Base-by-base conservation (phyloP, 2,888 invertebrate species). In the Pelosia muscerda region DNA sequence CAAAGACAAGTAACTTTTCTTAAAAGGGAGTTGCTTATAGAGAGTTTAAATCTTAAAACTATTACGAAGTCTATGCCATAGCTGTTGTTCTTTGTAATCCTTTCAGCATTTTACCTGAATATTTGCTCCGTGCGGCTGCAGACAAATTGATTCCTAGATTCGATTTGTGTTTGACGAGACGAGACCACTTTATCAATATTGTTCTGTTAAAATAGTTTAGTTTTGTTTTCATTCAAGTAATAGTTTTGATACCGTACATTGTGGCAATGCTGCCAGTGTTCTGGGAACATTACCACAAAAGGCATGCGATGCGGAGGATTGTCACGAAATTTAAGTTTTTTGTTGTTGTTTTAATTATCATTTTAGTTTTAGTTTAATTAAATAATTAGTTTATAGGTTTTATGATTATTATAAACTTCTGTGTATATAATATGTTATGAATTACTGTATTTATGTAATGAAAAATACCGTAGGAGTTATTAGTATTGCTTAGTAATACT, bases 81-180 rank as follows among this genome's bases (percentile, higher is more conserved):
- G 22, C 26, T 61, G 57, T 66, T 83, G 68, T 71, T 88, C 88
- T 87, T 74, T 88, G 89, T 71, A 81, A 82, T 81, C 79, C 81
- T 84, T 83, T 85, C 81, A 84, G 69, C 78, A 81, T 86, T 90
- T 90, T 87, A 88, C 88, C 87, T 89, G 88, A 86, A 86, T 90
- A 88, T 92, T 92, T 92, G 90, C 86, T 86, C 83, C 81, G 79
- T 84, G 77, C 82, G 80, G 79, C 78, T 72, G 84, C 82, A 88
- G 82, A 84, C 86, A 90, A 89, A 92, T 91, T 90, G 92, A 89
- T 89, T 92, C 84, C 73, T 72, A 77, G 85, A 89, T 88, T 85
- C 85, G 84, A 88, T 90, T 92, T 88, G 77, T 77, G 73, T 85
- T 82, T 86, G 85, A 81, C 82, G 81, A 84, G 85, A 81, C 82